A percentile compares a stretch with the other conserved stretches of the same genome.
phyloP scores from a whole-genome alignment of 1,140 invertebrate genomes.

The Bombus terrestris region DNA sequence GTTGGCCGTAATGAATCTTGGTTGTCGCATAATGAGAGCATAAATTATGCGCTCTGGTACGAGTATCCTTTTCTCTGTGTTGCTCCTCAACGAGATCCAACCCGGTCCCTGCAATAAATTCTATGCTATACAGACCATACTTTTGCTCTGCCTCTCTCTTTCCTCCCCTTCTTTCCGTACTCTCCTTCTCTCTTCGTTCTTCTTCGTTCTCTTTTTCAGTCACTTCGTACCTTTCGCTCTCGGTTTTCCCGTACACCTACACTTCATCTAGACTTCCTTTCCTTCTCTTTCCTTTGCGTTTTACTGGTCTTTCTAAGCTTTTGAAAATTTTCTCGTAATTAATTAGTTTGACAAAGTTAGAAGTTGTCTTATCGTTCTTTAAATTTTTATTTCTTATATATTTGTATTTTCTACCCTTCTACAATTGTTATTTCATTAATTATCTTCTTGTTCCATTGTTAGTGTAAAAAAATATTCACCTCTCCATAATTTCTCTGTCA shows the following conservation, averaged over 20 bases:
- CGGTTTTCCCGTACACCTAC: constrained; percentile 6
- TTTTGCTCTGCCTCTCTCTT: neutral
- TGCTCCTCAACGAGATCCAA: constrained; percentile 2
- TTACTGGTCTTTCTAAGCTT: neutral
- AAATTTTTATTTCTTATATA: neutral
- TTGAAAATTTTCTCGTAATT: neutral
- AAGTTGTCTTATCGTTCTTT: neutral
- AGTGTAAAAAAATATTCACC: neutral
- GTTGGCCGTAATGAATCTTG: constrained; percentile 68
- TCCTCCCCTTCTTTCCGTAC: too few species aligned
- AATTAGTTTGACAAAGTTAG: too few species aligned
- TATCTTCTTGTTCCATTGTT: too few species aligned
- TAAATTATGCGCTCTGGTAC: constrained; percentile 69
- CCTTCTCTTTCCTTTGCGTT: neutral
- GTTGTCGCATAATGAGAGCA: constrained; percentile 71
- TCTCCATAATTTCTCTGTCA: neutral
- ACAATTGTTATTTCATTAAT: neutral
- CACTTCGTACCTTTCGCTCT: constrained; percentile 13
- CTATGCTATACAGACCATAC: constrained; percentile 47
- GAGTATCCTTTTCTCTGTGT: constrained; percentile 44
- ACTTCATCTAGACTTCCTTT: neutral
- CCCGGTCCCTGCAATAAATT: constrained; percentile 68
- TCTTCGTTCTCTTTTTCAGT: neutral
- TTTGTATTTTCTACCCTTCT: neutral
- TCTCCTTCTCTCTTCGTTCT: neutral